A percentile compares a stretch with the other conserved stretches of the same genome.
phyloP scores from a whole-genome alignment of 2,113 vertebrate species.

The Mohoua ochrocephala region DNA sequence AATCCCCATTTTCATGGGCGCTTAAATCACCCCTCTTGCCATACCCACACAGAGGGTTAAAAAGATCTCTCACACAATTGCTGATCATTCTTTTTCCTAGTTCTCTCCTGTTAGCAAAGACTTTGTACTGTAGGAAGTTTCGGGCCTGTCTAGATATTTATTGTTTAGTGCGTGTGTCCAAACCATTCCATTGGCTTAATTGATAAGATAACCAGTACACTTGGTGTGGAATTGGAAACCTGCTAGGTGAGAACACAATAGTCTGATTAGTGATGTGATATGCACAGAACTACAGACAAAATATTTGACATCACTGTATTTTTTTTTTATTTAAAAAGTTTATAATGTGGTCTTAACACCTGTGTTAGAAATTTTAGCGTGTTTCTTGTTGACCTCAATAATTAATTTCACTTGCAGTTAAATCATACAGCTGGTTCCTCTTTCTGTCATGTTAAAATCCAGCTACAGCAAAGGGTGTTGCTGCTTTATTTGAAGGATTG shows the following conservation, averaged over 20 bases:
- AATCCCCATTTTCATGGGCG: neutral
- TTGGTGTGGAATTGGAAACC: neutral
- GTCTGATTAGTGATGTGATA: neutral
- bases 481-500: neutral
- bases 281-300: neutral
- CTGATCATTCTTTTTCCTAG: neutral
- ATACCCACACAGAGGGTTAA: neutral
- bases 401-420: neutral
- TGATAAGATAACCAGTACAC: neutral
- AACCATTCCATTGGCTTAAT: neutral
- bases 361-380: fast-evolving
- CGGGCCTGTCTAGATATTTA: neutral
- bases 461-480: neutral
- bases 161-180: neutral
- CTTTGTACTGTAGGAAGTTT: neutral
- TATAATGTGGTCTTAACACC: neutral
- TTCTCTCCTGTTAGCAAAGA: neutral
- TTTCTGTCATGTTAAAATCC: neutral
- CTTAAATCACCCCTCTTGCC: neutral
- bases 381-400: neutral
- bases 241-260: neutral
- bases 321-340: neutral
- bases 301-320: neutral
- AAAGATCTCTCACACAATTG: neutral
- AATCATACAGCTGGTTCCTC: neutral